A percentile compares a stretch with the other conserved stretches of the same genome.
phyloP scores from a whole-genome alignment of 2,888 invertebrate genomes.

The Brassicogethes aeneus region DNA sequence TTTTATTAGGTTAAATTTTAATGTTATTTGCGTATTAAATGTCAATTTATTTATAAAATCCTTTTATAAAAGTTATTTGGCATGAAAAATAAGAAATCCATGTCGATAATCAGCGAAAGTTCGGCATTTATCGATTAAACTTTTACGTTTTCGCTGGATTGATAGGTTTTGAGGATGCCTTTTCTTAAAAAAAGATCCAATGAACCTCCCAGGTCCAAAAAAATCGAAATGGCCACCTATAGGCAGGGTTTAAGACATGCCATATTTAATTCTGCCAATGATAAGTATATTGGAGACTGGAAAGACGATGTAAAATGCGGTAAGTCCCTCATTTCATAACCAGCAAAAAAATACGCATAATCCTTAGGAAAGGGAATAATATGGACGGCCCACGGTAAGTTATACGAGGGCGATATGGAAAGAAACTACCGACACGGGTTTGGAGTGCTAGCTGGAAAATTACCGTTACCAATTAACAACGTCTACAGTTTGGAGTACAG shows the following conservation, averaged over 20 bases:
- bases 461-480: constrained; percentile 36
- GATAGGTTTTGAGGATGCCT: constrained; percentile 25
- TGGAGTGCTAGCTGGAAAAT: constrained; percentile 43
- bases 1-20: too few species aligned
- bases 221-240: constrained; percentile 41
- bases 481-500: constrained; percentile 45
- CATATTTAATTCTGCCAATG: constrained; percentile 46
- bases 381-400: constrained; percentile 28
- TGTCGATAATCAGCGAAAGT: neutral
- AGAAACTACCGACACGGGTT: constrained; percentile 50
- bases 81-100: too few species aligned
- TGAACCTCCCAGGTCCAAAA: constrained; percentile 22
- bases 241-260: constrained; percentile 51
- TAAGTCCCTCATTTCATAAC: constrained; percentile 11
- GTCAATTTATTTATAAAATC: too few species aligned
- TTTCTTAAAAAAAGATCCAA: constrained; percentile 24
- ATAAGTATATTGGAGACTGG: constrained; percentile 55
- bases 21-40: too few species aligned
- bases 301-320: constrained; percentile 43
- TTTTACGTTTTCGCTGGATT: too few species aligned
- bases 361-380: neutral
- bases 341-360: neutral
- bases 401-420: constrained; percentile 57
- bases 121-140: neutral
- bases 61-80: too few species aligned